Evolutionary conservation across 2,797 vertebrate species (phyloP), one percentile per base, ranked within the genome.

Genomic region (Orientallactaga sibirica): DNA sequence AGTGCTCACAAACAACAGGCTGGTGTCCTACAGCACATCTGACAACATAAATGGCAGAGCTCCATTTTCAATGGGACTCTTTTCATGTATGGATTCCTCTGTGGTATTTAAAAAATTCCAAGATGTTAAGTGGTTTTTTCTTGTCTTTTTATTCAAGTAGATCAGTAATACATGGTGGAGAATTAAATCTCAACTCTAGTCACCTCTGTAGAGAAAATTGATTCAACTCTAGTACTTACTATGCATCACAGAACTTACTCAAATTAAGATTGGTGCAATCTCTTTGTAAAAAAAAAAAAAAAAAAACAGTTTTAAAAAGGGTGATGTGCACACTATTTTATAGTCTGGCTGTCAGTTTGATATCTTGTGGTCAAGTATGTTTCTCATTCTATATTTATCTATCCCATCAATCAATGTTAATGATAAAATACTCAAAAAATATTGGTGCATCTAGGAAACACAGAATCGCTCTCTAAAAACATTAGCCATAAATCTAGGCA

Each of bases 121-220:
- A 55, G 27, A 6, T 24, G 20, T 27, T 76, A 71, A 83, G 68
- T 88, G 43, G 7, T 43, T 86, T 83, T 91, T 27, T 14, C 27
- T 80, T 74, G 8, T 75, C 61, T 33, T 84, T 88, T 93, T 90
- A 79, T 76, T 92, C 58, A 86, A 92, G 73, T 5, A 82, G 62
- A 78, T 7, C 20, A 70, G 25, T 33, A 33, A 75, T 37, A 76
- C 5, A 66, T 48, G 52, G 62, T 74, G 37, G 19, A 95, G 67
- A 81, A 70, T 81, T 43, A 84, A 77, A 55, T 62, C 61, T 86
- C 18, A 22, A 22, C 75, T 84, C 64, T 0, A 83, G 43, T 19
- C 61, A 41, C 88, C 41, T 71, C 15, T 62, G 7, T 71, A 74
- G 58, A 81, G 75, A 70, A 22, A 78, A 86, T 62, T 27, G 76